These are phyloP conservation scores for Sebastiscus albofasciatus DNA, from an alignment of 2,797 vertebrate species.

Conservation along the genomic window DNA sequence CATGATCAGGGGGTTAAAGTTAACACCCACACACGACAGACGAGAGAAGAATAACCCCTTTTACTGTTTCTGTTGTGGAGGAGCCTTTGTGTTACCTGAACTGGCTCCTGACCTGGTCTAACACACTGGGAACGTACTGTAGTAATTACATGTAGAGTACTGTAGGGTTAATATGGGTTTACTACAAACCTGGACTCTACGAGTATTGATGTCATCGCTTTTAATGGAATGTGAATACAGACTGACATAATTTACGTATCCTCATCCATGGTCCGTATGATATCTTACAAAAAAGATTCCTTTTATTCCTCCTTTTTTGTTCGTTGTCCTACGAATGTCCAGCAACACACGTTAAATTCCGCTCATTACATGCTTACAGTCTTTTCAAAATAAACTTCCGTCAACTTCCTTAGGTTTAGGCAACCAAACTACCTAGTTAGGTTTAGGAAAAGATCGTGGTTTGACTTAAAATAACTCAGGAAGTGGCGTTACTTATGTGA, in stretches of 20 bases:
- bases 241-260: neutral
- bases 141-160: neutral
- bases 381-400: too few relatives aligned
- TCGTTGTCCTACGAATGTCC: too few relatives aligned
- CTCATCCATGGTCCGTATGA: too few relatives aligned
- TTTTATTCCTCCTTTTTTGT: too few relatives aligned
- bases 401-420: too few relatives aligned
- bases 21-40: conserved; percentile 56
- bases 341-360: too few relatives aligned
- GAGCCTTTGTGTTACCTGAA: neutral
- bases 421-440: too few relatives aligned
- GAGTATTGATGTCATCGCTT: neutral
- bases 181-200: neutral
- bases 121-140: neutral
- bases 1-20: conserved; percentile 34
- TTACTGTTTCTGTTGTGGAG: neutral
- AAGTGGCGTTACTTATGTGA: too few relatives aligned
- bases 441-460: too few relatives aligned
- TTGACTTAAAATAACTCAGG: too few relatives aligned
- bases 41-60: neutral
- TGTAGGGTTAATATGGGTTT: neutral
- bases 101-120: neutral
- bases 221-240: neutral
- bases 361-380: too few relatives aligned
- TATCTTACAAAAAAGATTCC: too few relatives aligned